phyloP scores from a whole-genome alignment of 2,888 invertebrate species.

The Anagyrus pseudococci region DNA sequence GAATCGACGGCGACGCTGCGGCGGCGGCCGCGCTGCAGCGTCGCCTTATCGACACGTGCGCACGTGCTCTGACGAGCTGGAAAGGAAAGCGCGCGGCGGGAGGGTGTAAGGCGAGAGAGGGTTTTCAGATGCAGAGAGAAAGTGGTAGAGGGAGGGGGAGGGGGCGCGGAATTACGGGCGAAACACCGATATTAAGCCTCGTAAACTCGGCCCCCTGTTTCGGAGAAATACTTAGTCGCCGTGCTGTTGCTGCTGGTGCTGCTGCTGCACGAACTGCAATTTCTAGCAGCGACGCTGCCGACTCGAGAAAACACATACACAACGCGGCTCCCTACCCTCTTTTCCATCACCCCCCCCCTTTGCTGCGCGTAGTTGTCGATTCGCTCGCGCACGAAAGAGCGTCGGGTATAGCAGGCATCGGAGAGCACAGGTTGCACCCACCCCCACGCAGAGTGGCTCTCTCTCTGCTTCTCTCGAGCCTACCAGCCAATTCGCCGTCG shows the following conservation, averaged over 20 bases:
- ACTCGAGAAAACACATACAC: conserved; percentile 25
- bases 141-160: neutral
- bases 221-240: conserved; percentile 51
- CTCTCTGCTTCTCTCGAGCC: no score
- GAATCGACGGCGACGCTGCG: conserved; percentile 42
- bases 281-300: conserved; percentile 37
- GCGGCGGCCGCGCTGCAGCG: conserved; percentile 5
- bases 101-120: no score
- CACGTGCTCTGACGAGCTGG: conserved; percentile 45
- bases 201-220: conserved; percentile 50
- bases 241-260: neutral
- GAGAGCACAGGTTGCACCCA: no score
- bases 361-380: no score
- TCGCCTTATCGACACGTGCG: conserved; percentile 47
- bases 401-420: conserved; percentile 10
- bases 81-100: no score
- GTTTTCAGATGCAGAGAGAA: neutral
- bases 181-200: conserved; percentile 57
- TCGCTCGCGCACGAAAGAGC: neutral
- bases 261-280: conserved; percentile 45
- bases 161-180: conserved; percentile 47
- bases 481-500: no score
- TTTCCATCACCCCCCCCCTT: neutral
- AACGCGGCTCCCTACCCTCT: neutral
- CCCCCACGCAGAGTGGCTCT: no score